Conservation (phyloP, 35 echinoderm and acorn worm genomes). For the Hemicentrotus pulcherrimus region DNA sequence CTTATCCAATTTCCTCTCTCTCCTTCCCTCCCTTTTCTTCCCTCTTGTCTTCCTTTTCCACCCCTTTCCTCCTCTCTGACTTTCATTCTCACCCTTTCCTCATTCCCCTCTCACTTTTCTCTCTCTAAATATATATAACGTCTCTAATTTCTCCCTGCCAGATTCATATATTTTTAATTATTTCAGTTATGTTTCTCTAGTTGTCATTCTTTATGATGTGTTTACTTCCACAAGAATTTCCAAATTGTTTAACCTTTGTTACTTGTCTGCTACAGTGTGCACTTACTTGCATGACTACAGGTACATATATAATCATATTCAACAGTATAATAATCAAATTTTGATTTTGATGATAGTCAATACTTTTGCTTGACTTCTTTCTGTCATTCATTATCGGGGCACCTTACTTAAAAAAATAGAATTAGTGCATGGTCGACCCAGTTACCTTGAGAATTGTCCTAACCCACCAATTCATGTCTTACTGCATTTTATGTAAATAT, state of each 20-base stretch:
- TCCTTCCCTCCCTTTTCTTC: not conserved
- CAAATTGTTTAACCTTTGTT: no score
- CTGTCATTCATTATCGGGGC: no score
- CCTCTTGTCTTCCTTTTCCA: not conserved
- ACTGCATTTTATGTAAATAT: no score
- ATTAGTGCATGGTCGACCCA: no score
- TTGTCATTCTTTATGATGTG: not conserved
- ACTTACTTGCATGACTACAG: not conserved
- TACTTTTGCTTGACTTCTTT: not conserved
- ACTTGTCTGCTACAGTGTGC: no score
- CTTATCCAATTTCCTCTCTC: not conserved
- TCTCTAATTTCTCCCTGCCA: not conserved
- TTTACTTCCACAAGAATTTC: no score
- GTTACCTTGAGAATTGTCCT: no score
- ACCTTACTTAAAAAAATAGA: no score
- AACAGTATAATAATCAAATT: not conserved
- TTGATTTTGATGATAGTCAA: not conserved
- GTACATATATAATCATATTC: not conserved
- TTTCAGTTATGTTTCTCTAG: not conserved
- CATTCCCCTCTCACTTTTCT: not conserved
- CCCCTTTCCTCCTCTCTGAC: not conserved
- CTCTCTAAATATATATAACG: no score
- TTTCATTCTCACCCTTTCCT: not conserved
- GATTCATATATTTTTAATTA: not conserved
- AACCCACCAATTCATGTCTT: no score